phyloP scores from a whole-genome alignment of 2,888 invertebrate genomes.

The Scrobipalpa costella region DNA sequence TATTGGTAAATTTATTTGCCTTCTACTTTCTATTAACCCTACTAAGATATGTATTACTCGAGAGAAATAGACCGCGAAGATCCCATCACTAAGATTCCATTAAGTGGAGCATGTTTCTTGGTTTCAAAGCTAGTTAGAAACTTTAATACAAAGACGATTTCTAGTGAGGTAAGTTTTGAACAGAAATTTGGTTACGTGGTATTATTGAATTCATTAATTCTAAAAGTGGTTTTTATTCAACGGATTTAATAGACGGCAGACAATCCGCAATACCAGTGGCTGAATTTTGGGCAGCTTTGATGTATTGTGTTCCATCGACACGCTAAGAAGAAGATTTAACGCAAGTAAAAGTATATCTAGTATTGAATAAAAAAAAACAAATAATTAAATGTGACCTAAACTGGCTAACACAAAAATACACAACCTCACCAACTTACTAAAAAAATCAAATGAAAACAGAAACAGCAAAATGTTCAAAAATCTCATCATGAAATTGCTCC shows the following conservation, averaged over 20 bases:
- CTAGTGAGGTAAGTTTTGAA: background rate
- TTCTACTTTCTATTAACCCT: slow-evolving; percentile 22
- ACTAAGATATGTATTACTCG: slow-evolving; percentile 29
- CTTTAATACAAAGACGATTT: background rate
- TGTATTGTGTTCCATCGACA: no score
- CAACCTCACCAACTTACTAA: background rate
- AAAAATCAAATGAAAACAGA: slow-evolving; percentile 16
- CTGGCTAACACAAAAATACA: background rate
- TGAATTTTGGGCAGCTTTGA: no score
- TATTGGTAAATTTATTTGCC: background rate
- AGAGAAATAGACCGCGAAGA: slow-evolving; percentile 19
- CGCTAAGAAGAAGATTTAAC: no score
- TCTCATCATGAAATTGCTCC: slow-evolving; percentile 37
- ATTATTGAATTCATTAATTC: no score
- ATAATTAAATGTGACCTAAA: background rate
- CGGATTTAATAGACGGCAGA: no score
- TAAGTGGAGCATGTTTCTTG: slow-evolving; percentile 10
- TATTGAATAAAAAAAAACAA: background rate
- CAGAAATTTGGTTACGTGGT: background rate
- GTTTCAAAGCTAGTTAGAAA: background rate
- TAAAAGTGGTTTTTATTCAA: no score
- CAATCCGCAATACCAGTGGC: no score
- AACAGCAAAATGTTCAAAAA: slow-evolving; percentile 19
- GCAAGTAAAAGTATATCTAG: no score
- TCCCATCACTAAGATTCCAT: slow-evolving; percentile 24